Conservation (phyloP, 2,888 invertebrate genomes). For the Gibbula magus region DNA sequence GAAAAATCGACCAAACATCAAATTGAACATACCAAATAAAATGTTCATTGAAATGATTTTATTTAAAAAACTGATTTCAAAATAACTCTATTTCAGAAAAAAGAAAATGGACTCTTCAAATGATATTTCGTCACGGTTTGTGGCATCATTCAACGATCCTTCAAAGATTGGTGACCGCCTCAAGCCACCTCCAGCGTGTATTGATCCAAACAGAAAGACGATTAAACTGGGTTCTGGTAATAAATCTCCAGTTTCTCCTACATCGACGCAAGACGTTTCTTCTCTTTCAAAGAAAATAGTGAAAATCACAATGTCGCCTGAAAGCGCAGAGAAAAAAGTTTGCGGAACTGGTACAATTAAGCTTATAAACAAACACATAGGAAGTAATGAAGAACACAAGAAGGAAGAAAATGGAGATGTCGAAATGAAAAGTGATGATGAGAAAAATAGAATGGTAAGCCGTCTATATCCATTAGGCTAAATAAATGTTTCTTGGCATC, state of each 20-base stretch:
- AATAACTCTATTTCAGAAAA: background rate
- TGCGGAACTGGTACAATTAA: conserved; percentile 23
- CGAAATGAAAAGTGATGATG: background rate
- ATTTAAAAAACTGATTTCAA: no score
- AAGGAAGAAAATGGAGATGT: background rate
- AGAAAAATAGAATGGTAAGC: background rate
- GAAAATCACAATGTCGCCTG: conserved; percentile 26
- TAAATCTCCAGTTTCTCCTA: background rate
- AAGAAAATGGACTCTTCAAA: background rate
- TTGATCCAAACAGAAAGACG: conserved; percentile 62
- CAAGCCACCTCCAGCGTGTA: conserved; percentile 65
- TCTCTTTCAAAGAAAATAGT: background rate
- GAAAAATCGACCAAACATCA: no score
- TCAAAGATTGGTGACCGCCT: conserved; percentile 46
- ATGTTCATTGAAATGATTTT: no score
- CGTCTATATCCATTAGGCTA: no score
- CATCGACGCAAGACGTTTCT: background rate
- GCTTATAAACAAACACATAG: conserved; percentile 28
- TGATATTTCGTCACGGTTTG: conserved; percentile 30
- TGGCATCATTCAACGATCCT: conserved; percentile 45
- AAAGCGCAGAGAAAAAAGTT: conserved; percentile 1
- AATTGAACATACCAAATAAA: no score
- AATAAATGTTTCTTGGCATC: no score
- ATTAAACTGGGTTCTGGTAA: conserved; percentile 52
- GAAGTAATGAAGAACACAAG: background rate